Evolutionary conservation across 2,888 invertebrate species (phyloP).

Genomic region (Netelia virgata): DNA sequence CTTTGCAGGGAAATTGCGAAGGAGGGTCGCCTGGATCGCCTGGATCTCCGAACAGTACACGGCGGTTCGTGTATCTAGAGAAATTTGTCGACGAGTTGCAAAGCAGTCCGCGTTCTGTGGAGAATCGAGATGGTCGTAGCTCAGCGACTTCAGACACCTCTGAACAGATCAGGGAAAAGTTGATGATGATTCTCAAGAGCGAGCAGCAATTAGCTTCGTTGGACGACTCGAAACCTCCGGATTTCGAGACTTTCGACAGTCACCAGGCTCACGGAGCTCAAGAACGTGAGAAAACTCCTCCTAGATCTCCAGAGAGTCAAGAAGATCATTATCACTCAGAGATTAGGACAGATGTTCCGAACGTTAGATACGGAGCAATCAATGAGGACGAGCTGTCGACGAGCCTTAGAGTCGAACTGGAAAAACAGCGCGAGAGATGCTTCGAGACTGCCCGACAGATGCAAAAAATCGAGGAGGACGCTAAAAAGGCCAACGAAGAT

Average conservation of each 20-base stretch:
- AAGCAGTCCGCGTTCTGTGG: neutral
- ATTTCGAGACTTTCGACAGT: constrained; percentile 62
- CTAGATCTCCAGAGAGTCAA: neutral
- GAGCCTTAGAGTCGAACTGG: constrained; percentile 76
- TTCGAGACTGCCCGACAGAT: constrained; percentile 80
- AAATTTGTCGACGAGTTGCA: constrained; percentile 29
- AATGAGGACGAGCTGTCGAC: constrained; percentile 72
- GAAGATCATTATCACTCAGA: neutral
- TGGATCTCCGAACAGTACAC: constrained; percentile 46
- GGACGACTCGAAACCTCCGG: constrained; percentile 6
- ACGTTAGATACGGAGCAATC: neutral
- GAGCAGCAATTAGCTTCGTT: constrained; percentile 51
- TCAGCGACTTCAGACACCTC: neutral
- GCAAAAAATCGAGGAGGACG: constrained; percentile 76
- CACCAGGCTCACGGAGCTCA: constrained; percentile 17
- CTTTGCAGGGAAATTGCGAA: neutral
- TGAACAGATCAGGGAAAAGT: neutral
- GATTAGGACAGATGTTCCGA: neutral
- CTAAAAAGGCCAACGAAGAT: constrained; percentile 56
- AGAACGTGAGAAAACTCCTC: constrained; percentile 8
- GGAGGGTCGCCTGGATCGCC: constrained; percentile 36
- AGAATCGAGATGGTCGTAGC: neutral
- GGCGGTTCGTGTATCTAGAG: constrained; percentile 50
- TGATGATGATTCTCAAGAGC: constrained; percentile 7
- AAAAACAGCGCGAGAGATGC: constrained; percentile 78